Base-by-base conservation (phyloP, 2,113 vertebrate genomes). In the Saccopteryx leptura region DNA sequence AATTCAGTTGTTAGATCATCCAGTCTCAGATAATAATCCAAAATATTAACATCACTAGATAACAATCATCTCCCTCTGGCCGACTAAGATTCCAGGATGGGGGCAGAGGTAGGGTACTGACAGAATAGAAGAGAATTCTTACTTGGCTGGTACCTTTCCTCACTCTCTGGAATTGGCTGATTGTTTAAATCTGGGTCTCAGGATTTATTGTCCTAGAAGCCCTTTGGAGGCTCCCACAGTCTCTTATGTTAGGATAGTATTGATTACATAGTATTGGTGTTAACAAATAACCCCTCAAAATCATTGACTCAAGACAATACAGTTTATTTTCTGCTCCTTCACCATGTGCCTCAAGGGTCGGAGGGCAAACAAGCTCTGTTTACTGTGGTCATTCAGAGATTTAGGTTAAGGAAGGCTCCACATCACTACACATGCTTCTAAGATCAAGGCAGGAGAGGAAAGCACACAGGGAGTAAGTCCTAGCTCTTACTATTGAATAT, bases 401-500 rank as follows among this genome's bases (percentile, higher is more conserved):
- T 58, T n/a, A 39, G 2, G 7, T 21, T 86, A 69, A 46, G 9
- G 10, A 71, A 56, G 58, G 7, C 4, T 60, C 23, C 56, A 39
- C 23, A 60, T 28, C 26, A 28, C 21, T 56, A n/a, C 7, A 50
- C n/a, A 1, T 24, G 82, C 26, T 54, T 54, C 74, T 82, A 69
- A 88, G 66, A 90, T 68, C 48, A 78, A 56, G 66, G 56, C 46
- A 69, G 28, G 72, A 88, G 72, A 81, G 10, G 24, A 18, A 26
- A 66, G 15, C 50, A 24, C 9, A 0, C 1, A 28, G 18, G 31
- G 5, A 63, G 1, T 2, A 10, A 28, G 23, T n/a, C 23, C 56
- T 31, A 19, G 24, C 10, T 52, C 15, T 88, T 31, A 46, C 5
- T 19, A 24, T n/a, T n/a, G n/a, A n/a, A n/a, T n/a, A n/a, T 0